Percentiles rank a stretch among this genome's conserved stretches.
phyloP scores from a whole-genome alignment of 2,888 invertebrate species.

The Tricholauxania praeusta region DNA sequence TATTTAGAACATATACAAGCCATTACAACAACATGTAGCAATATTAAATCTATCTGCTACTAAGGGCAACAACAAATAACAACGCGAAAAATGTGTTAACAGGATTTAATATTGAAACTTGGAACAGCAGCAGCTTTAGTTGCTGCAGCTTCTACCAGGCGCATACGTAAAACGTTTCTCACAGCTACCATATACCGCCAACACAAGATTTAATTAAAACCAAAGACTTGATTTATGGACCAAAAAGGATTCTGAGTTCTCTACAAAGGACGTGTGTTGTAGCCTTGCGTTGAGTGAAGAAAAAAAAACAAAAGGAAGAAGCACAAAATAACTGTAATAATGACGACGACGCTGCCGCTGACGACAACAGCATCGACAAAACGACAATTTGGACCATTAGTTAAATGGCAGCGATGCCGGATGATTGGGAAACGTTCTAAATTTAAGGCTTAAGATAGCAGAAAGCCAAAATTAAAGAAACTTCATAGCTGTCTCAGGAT shows the following conservation, averaged over 20 bases:
- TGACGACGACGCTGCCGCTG: conserved; percentile 21
- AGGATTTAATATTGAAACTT: conserved; percentile 29
- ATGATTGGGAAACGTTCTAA: not conserved
- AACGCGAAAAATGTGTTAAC: conserved; percentile 38
- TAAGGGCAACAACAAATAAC: not conserved
- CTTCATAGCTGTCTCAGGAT: no score
- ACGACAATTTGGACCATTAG: conserved; percentile 13
- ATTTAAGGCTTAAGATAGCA: conserved; percentile 25
- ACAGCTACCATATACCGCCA: conserved; percentile 60
- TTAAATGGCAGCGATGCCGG: not conserved
- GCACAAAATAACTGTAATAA: conserved; percentile 22
- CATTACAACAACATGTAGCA: no score
- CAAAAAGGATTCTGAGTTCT: conserved; percentile 55
- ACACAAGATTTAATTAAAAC: conserved; percentile 69
- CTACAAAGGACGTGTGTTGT: conserved; percentile 43
- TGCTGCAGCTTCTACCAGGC: not conserved
- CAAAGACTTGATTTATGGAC: conserved; percentile 69
- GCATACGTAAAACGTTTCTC: conserved; percentile 49
- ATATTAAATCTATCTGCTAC: not conserved
- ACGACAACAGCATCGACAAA: not conserved
- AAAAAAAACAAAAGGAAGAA: conserved; percentile 25
- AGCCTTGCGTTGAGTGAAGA: conserved; percentile 21
- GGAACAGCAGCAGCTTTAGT: not conserved
- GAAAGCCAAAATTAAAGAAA: conserved; percentile 12
- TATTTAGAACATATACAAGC: no score